Evolutionary conservation across 2,888 invertebrate genomes (phyloP), one percentile per base, ranked within the genome.

Genomic region (Tanytarsus gracilentus): DNA sequence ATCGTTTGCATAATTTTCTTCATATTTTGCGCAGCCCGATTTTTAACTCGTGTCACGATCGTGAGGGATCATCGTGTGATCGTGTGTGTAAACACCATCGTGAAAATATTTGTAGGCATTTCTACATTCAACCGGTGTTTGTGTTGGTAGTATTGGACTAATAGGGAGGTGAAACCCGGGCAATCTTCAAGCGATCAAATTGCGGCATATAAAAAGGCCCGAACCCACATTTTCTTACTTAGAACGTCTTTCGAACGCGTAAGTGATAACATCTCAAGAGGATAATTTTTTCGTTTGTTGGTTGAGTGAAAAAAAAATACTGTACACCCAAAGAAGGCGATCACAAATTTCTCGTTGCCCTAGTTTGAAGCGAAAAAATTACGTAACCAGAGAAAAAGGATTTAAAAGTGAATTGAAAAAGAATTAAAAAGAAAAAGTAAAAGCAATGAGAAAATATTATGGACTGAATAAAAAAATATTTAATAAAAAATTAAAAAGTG

Each of bases 231-330:
- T 60, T 61, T 50, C 50, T 58, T 50, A 50, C 33, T 86, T 91
- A 92, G 91, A 91, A 89, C 90, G 89, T 90, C 91, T 90, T 88
- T 88, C 84, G 85, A 90, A 88, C 89, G 74, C 74, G 91, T 91
- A 89, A 91, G 91, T 91, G 77, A 73, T 50, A 76, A 71, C 76
- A 76, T 71, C 67, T 68, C 67, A 65, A 61, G 16, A 30, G 33
- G 25, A 23, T 18, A 44, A 14, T 58, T 26, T 61, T 61, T n/a
- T n/a, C n/a, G n/a, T n/a, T 40, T 58, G 40, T 25, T 62, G 40
- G 33, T 59, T 14, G 50, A 39, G 30, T 53, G 25, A n/a, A n/a
- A n/a, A n/a, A n/a, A n/a, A n/a, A n/a, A n/a, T n/a, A n/a, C n/a
- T n/a, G n/a, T 39, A 30, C 44, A 18, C 11, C 44, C 18, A 27